A percentile compares a stretch with the other conserved stretches of the same genome.
Evolutionary conservation across 2,888 invertebrate species (phyloP).

Genomic region (Luperina testacea): DNA sequence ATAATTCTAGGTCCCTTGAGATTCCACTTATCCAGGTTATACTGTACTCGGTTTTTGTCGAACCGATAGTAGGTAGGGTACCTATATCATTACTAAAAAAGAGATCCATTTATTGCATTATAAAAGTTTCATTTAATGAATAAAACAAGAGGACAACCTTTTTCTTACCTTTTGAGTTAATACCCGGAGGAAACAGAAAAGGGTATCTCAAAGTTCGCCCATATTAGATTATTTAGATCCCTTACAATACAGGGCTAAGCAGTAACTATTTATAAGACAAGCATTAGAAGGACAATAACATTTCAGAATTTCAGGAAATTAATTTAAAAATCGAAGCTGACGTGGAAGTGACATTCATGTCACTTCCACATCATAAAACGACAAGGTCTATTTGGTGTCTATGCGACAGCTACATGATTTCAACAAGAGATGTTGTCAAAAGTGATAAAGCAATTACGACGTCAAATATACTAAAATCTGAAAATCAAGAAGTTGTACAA

Average conservation of each 20-base stretch:
- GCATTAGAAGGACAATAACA: neutral
- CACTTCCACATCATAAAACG: too few relatives aligned
- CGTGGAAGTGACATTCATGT: neutral
- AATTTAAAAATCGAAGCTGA: neutral
- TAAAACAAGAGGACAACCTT: slow-evolving; percentile 26
- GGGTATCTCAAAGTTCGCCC: slow-evolving; percentile 21
- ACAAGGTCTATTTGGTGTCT: neutral
- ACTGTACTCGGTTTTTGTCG: neutral
- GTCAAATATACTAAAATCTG: neutral
- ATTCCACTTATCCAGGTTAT: neutral
- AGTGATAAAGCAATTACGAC: neutral
- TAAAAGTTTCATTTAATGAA: slow-evolving; percentile 15
- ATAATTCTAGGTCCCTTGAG: neutral
- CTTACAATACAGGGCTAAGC: neutral
- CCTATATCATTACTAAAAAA: neutral
- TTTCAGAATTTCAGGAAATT: neutral
- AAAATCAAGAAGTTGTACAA: neutral
- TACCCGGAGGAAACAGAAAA: slow-evolving; percentile 36
- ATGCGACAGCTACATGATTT: neutral
- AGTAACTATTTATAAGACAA: slow-evolving; percentile 13
- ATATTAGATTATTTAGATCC: slow-evolving; percentile 8
- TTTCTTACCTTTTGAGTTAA: slow-evolving; percentile 27
- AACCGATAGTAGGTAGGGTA: neutral
- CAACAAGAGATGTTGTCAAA: neutral
- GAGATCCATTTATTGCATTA: slow-evolving; percentile 14